Percentiles rank a stretch among this genome's conserved stretches.
Evolutionary conservation across 2,113 vertebrate species (phyloP).

Genomic region (Gambusia affinis): DNA sequence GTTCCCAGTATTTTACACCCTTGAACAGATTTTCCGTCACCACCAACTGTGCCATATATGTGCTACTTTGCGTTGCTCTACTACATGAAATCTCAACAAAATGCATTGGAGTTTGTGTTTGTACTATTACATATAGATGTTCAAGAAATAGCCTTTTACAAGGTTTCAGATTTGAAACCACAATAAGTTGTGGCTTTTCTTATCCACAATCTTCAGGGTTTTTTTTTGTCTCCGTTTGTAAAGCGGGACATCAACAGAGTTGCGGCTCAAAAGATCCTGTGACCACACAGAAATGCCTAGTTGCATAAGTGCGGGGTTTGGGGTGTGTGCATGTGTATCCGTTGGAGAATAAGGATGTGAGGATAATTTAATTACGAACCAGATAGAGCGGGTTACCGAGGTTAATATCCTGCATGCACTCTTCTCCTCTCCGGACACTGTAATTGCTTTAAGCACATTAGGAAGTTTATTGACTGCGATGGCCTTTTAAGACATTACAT

Average conservation of each 20-base stretch:
- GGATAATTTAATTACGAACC: conserved; percentile 77
- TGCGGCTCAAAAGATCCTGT: conserved; percentile 7
- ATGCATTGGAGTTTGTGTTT: not conserved
- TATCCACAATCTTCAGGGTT: not conserved
- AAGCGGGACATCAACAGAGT: conserved; percentile 14
- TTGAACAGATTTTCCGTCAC: not conserved
- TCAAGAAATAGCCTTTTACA: not conserved
- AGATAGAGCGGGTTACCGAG: conserved; percentile 76
- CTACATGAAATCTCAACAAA: not conserved
- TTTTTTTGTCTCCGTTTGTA: not conserved
- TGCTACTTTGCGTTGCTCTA: not conserved
- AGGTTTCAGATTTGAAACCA: no score
- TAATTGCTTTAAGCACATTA: conserved; percentile 82
- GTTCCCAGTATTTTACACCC: not conserved
- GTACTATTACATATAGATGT: not conserved
- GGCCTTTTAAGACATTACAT: conserved; percentile 79
- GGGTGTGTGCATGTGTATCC: conserved; percentile 19
- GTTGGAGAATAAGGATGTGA: conserved; percentile 65
- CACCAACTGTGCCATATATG: not conserved
- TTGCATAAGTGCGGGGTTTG: not conserved
- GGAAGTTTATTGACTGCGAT: conserved; percentile 78
- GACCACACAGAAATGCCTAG: conserved; percentile 12
- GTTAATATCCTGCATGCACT: conserved; percentile 80
- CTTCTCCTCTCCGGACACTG: conserved; percentile 73
- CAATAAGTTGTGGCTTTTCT: not conserved